Base-by-base conservation (phyloP, 2,797 vertebrate genomes). In the Otus scops region DNA sequence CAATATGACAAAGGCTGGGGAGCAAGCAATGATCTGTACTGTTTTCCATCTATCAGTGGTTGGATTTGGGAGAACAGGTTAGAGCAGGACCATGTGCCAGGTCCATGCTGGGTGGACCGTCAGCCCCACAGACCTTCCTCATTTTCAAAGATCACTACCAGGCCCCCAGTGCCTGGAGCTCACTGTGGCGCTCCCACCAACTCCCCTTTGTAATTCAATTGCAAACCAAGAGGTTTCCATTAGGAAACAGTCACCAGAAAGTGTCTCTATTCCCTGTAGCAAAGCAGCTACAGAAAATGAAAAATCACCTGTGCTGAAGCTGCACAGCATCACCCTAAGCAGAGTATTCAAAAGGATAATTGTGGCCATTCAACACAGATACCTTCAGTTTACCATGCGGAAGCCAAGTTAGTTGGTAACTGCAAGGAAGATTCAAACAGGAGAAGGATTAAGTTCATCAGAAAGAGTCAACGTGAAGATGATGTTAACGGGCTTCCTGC, bases 91-190 rank as follows among this genome's bases (percentile, higher is more conserved):
- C 7, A 13, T 1, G 3, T 7, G 20, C 6, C 87, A 38, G 56
- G 14, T 4, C 18, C 3, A 1, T 48, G 39, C 13, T 34, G 18
- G 24, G 32, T 11, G 13, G 24, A 17, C 15, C 2, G 1, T 4
- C 56, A 75, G 56, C 50, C 50, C 50, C 38, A 34, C 63, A 69
- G 48, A n/a, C 61, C 36, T 36, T 13, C 24, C 28, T 26, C 16
- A 7, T 39, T 67, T 53, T 10, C 38, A 45, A 19, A 39, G n/a
- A 24, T 34, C 30, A 5, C 28, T 26, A 18, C 17, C 19, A 30
- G 38, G 51, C 6, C 34, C 14, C n/a, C 3, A 3, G 38, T 30
- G 32, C 27, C 53, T 27, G 16, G n/a, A 28, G 53, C 23, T 51
- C 39, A 4, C 54, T 43, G n/a, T 2, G 3, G 26, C 2, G 1